Conservation (phyloP, 1,140 invertebrate genomes). For the Aethina tumida region DNA sequence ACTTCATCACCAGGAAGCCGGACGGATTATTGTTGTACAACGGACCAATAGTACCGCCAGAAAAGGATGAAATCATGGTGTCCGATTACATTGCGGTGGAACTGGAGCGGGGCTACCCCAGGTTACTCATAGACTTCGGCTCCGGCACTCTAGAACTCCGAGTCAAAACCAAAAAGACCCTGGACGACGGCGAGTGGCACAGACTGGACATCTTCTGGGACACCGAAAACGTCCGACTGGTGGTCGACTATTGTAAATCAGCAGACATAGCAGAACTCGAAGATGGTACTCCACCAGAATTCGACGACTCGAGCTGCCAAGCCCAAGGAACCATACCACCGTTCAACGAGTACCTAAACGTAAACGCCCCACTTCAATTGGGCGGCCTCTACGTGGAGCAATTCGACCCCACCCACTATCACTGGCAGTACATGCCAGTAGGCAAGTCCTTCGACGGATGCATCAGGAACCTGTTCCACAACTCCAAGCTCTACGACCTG, state of each 20-base stretch:
- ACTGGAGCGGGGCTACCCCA: conserved; percentile 79
- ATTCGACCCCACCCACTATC: conserved; percentile 75
- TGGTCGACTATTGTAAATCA: conserved; percentile 84
- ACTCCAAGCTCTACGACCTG: conserved; percentile 89
- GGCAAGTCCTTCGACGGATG: conserved; percentile 90
- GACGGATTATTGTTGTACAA: conserved; percentile 94
- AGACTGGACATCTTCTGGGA: conserved; percentile 91
- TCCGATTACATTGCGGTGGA: conserved; percentile 92
- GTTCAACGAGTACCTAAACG: conserved; percentile 94
- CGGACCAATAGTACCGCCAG: conserved; percentile 87
- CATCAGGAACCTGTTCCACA: conserved; percentile 89
- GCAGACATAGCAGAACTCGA: conserved; percentile 78
- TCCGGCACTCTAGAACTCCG: conserved; percentile 83
- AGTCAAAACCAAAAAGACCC: conserved; percentile 74
- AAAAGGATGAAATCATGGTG: conserved; percentile 77
- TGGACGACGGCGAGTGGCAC: conserved; percentile 95
- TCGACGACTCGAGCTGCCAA: conserved; percentile 82
- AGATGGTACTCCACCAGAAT: conserved; percentile 75
- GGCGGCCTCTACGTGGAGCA: conserved; percentile 82
- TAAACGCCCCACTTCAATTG: conserved; percentile 89
- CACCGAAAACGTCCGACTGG: conserved; percentile 81
- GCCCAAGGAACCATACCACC: conserved; percentile 79
- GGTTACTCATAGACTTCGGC: conserved; percentile 88
- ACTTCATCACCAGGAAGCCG: conserved; percentile 84
- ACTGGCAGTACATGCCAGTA: conserved; percentile 77